Base-by-base conservation (phyloP, 2,888 invertebrate genomes). In the Macaria notata region DNA sequence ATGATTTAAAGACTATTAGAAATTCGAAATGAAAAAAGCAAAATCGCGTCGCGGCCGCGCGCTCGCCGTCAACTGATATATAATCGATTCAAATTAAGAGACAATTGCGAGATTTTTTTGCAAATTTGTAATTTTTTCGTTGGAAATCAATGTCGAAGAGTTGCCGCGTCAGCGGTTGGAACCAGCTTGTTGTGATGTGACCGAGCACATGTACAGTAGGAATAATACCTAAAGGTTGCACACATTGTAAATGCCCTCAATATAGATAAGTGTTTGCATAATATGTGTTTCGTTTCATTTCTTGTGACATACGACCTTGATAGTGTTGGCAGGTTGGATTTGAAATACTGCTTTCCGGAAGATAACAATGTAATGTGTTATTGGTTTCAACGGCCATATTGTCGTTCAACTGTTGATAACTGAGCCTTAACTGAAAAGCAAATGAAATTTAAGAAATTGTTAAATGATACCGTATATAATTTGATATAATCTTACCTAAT, bases 61-160 rank as follows among this genome's bases (percentile, higher is more conserved):
- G 70, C 75, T 69, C 4, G 43, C 38, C 38, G 49, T 65, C 65
- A 71, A 68, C 69, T 66, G 72, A 52, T 59, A 60, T 71, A 41
- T 41, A 49, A 19, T 19, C n/a, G 29, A 31, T 8, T 47, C 29
- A 5, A 38, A 46, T 53, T 54, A 50, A 52, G 29, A 60, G n/a
- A 59, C 59, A 57, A 59, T 49, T 64, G 59, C 59, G 60, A 61
- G 61, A 61, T 66, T 69, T 68, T 73, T 75, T 75, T 46, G 52
- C 52, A 41, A 78, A 75, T 75, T 71, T 75, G 77, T 69, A 68
- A 2, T 73, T 74, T 70, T 80, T 80, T 79, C 79, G 78, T 79
- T 72, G 61, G 66, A 55, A 57, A 76, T 76, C 79, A 83, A 81
- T 81, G 83, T 78, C 81, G 76, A 59, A 66, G 71, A 68, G 68